Percentiles rank a stretch among this genome's conserved stretches.
These are phyloP conservation scores for Aldabrachelys gigantea DNA, from an alignment of 2,113 vertebrate species.

Conservation along the genomic window DNA sequence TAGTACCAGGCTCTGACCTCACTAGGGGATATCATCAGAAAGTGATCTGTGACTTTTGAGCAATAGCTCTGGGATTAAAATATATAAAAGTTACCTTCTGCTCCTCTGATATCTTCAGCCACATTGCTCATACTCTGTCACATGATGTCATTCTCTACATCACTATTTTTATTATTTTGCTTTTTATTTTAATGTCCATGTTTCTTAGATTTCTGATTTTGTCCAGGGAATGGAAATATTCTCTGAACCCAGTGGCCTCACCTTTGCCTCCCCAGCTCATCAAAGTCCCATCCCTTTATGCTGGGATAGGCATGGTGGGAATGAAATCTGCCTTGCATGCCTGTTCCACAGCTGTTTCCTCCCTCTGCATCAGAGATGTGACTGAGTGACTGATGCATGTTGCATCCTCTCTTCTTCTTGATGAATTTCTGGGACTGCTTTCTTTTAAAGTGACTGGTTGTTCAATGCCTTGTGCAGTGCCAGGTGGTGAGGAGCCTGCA, in stretches of 20 bases:
- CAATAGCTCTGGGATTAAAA: constrained; percentile 44
- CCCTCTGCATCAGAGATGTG: not conserved
- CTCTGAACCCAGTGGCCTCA: not conserved
- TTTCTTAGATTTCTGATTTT: constrained; percentile 53
- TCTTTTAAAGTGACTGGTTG: not conserved
- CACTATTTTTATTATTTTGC: constrained; percentile 54
- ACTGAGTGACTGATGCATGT: accelerated
- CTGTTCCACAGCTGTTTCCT: constrained; percentile 26
- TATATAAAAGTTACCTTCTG: constrained; percentile 54
- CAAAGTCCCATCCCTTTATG: not conserved
- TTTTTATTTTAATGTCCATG: constrained; percentile 9
- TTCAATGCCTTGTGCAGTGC: not conserved
- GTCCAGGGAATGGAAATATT: constrained; percentile 16
- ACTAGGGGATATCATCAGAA: constrained; percentile 48
- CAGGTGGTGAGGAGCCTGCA: not conserved
- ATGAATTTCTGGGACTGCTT: not conserved
- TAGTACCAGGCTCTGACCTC: constrained; percentile 38
- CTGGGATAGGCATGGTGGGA: constrained; percentile 14
- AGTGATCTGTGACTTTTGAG: constrained; percentile 47
- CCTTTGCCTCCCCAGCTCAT: constrained; percentile 42
- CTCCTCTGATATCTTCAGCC: constrained; percentile 22
- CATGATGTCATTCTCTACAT: constrained; percentile 37
- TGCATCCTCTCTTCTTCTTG: not conserved
- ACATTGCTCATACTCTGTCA: constrained; percentile 32
- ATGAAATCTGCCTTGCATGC: not conserved